Evolutionary conservation across 2,113 vertebrate genomes (phyloP), one percentile per base, ranked within the genome.

Genomic region (Turnix velox): DNA sequence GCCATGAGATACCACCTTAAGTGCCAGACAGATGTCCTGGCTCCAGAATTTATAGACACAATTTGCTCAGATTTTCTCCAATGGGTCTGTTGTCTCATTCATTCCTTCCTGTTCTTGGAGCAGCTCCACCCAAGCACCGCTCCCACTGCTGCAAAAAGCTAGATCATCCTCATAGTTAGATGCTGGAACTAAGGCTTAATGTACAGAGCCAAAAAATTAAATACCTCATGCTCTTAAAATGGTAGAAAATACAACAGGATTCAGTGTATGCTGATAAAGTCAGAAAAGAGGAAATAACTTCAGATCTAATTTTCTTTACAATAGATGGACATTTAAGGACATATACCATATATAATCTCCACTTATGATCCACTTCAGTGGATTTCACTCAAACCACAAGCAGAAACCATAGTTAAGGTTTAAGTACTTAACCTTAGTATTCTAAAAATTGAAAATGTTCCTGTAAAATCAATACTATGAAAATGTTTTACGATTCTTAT

Each of bases 51-150:
- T 27, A 73, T 74, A 58, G 30, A 88, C 42, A 92, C 75, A 67
- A 87, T 72, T 74, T 0, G 0, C 48, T 83, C 7, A 5, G 51
- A 71, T 80, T 81, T 82, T 28, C 37, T 96, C 86, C 71, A 91
- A 22, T 1, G 46, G 48, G 51, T 42, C 55, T 87, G 54, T n/a
- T 82, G 58, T 35, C 31, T 94, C 85, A 81, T 39, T 43, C 76
- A 67, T 67, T 59, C 55, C 59, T 94, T 90, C 84, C 90, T 87
- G 74, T 57, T 85, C 62, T 51, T 71, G 31, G 15, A 90, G 31
- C 86, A 73, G 27, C 77, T 84, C 91, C 92, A 95, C 95, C 92
- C 84, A 91, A 84, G 81, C 54, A 87, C 81, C 12, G 2, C 87
- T 79, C 91, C 91, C 80, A 93, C 58, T 84, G 75, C 74, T 95